Conservation (phyloP, 2,888 invertebrate species). For the Lasioglossum pauxillum region DNA sequence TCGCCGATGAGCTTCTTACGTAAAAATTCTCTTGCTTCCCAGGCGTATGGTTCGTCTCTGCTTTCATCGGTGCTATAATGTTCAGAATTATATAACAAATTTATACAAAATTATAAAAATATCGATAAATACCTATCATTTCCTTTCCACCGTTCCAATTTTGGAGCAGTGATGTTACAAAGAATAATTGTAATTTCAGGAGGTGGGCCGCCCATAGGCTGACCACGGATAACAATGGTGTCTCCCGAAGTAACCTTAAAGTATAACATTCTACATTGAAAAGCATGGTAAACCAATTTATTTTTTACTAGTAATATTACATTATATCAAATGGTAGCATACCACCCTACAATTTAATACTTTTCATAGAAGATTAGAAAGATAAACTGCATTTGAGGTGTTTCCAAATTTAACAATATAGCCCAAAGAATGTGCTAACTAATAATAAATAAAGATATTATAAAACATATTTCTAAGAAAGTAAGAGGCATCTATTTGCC, state of each 20-base stretch:
- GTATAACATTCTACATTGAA: conserved; percentile 22
- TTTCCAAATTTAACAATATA: background rate
- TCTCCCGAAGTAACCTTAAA: conserved; percentile 97
- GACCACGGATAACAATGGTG: conserved; percentile 95
- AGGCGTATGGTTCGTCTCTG: conserved; percentile 97
- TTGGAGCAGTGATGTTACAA: conserved; percentile 96
- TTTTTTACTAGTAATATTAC: background rate
- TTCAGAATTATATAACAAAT: background rate
- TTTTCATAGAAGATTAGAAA: conserved; percentile 56
- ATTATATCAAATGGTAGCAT: background rate
- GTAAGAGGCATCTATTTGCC: background rate
- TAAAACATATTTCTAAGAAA: background rate
- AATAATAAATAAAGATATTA: background rate
- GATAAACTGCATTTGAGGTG: background rate
- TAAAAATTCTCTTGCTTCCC: conserved; percentile 98
- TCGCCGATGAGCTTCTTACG: conserved; percentile 96
- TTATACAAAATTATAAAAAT: conserved; percentile 18
- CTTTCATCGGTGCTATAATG: conserved; percentile 85
- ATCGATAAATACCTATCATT: conserved; percentile 84
- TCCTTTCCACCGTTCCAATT: conserved; percentile 91
- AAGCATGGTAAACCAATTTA: background rate
- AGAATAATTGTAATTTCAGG: conserved; percentile 96
- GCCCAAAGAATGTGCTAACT: background rate
- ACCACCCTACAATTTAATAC: background rate
- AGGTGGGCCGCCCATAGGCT: conserved; percentile 93